These are phyloP conservation scores for Ficedula albicollis DNA, from an alignment of 2,797 vertebrate species.

Conservation along the genomic window DNA sequence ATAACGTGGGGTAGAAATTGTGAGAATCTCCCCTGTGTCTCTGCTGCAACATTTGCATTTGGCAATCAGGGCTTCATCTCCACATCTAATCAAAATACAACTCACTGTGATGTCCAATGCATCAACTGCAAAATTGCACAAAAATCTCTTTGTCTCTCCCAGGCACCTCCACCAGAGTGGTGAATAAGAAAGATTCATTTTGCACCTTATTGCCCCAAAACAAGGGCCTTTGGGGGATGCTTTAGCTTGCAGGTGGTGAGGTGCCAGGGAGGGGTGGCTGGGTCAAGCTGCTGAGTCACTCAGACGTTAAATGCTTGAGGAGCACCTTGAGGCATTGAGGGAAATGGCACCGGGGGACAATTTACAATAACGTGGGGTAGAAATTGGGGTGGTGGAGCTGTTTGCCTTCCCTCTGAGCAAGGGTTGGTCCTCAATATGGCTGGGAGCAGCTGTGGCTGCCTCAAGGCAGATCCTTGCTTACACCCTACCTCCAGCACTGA, in stretches of 20 bases:
- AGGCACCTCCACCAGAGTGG: not conserved
- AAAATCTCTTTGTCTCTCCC: not conserved
- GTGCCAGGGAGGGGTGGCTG: not conserved
- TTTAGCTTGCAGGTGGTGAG: not conserved
- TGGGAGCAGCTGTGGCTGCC: not conserved
- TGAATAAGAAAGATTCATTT: not conserved
- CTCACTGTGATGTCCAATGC: not conserved
- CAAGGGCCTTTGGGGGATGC: not conserved
- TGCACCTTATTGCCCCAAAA: not conserved
- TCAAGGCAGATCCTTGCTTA: not conserved
- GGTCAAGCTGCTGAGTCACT: rapidly evolving
- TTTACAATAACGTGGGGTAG: not conserved
- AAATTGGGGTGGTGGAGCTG: not conserved
- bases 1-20: rapidly evolving
- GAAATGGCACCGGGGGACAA: not conserved
- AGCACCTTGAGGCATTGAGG: not conserved
- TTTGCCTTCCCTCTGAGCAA: not conserved
- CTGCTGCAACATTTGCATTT: not conserved
- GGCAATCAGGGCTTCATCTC: not conserved
- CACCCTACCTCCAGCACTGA: not conserved
- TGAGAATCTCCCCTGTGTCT: not conserved
- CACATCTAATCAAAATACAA: not conserved
- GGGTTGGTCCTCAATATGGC: not conserved
- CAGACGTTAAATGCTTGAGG: not conserved
- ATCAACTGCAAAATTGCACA: not conserved